Conservation (phyloP, 2,113 vertebrate species). For the Dasyornis broadbenti region DNA sequence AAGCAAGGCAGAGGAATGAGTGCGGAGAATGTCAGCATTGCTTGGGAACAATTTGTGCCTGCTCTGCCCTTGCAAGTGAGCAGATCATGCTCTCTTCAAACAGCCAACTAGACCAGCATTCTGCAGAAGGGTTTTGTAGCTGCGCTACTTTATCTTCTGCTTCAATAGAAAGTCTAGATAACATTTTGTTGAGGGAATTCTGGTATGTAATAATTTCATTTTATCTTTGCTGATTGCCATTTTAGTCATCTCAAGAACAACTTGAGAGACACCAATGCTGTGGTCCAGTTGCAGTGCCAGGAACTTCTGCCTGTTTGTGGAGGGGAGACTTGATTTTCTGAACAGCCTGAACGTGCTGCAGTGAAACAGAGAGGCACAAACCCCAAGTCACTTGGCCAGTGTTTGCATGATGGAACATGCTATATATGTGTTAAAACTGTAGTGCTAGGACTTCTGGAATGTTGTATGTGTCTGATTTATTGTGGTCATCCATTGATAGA, state of each 20-base stretch:
- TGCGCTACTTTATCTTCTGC: rapidly evolving
- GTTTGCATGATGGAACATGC: neutral
- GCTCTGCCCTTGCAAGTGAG: neutral
- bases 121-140: neutral
- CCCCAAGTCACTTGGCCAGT: neutral
- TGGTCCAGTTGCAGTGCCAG: neutral
- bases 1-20: neutral
- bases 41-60: neutral
- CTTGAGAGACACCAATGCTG: neutral
- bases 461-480: neutral
- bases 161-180: neutral
- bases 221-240: neutral
- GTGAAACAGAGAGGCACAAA: neutral
- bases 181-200: neutral
- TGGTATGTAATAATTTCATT: neutral
- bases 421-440: neutral
- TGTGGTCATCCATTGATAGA: neutral
- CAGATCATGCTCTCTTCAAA: neutral
- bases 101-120: rapidly evolving
- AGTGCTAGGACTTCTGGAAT: neutral
- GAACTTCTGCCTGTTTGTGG: neutral
- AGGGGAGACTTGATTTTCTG: neutral
- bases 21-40: neutral
- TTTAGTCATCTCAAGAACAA: no score
- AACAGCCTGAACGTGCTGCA: neutral